Conservation (phyloP, 2,113 vertebrate genomes). For the Onychostruthus taczanowskii region DNA sequence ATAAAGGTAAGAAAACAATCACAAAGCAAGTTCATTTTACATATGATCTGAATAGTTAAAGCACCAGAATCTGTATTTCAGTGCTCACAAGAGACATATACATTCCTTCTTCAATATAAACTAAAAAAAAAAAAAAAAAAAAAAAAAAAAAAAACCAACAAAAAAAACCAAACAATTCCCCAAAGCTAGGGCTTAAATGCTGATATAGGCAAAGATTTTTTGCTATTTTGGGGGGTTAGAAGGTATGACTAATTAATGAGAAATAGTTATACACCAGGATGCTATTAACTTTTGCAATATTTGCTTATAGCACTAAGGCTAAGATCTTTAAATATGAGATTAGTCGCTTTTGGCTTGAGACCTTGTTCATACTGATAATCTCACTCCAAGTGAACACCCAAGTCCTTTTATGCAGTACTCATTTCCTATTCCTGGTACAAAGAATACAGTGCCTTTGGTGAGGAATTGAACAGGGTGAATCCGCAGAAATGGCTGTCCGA, state of each 20-base stretch:
- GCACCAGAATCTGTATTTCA: neutral
- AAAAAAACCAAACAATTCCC: neutral
- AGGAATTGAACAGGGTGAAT: neutral
- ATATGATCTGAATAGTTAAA: neutral
- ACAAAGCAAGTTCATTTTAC: neutral
- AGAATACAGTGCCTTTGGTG: neutral
- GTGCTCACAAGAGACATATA: neutral
- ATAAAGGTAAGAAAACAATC: conserved; percentile 18
- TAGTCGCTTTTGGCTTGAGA: neutral
- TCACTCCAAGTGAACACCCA: neutral
- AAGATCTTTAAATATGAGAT: neutral
- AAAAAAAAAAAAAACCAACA: neutral
- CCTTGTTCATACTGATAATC: neutral
- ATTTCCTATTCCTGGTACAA: neutral
- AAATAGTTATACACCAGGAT: neutral
- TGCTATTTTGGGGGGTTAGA: neutral
- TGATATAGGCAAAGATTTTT: neutral
- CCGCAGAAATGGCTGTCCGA: neutral
- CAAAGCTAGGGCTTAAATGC: neutral
- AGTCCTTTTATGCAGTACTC: neutral
- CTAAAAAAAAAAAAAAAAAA: neutral
- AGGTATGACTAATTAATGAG: neutral
- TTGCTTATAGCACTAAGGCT: neutral
- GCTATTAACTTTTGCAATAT: conserved; percentile 9
- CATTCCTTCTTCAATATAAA: neutral